Evolutionary conservation across 2,113 vertebrate genomes (phyloP).

Genomic region (Sceloporus tristichus): DNA sequence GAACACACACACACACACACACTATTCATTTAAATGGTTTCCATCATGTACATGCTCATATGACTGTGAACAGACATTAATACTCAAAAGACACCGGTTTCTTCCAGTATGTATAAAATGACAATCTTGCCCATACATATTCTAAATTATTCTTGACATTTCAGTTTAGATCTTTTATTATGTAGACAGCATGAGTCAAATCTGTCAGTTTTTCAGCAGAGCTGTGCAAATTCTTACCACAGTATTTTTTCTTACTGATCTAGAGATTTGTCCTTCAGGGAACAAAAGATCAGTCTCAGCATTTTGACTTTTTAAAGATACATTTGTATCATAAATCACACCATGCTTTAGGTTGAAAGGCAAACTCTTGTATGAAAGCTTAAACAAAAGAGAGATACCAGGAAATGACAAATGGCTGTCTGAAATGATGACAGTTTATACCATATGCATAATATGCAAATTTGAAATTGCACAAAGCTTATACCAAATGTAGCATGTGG

Average conservation of each 20-base stretch:
- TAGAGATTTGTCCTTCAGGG: slow-evolving; percentile 39
- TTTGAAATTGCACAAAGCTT: slow-evolving; percentile 34
- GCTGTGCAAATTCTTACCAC: slow-evolving; percentile 18
- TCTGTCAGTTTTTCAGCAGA: slow-evolving; percentile 19
- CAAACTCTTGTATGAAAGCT: slow-evolving; percentile 29
- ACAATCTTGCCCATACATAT: slow-evolving; percentile 28
- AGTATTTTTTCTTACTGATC: slow-evolving; percentile 27
- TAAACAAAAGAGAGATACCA: slow-evolving; percentile 28
- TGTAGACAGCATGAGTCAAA: slow-evolving; percentile 13
- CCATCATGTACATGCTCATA: not conserved
- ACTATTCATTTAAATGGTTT: not conserved
- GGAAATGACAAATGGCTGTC: slow-evolving; percentile 3
- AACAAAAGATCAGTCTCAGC: slow-evolving; percentile 35
- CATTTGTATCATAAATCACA: slow-evolving; percentile 46
- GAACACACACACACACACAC: too few species aligned
- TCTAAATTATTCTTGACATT: slow-evolving; percentile 50
- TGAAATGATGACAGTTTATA: not conserved
- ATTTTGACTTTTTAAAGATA: slow-evolving; percentile 38
- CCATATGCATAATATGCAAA: slow-evolving; percentile 13
- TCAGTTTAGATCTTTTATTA: slow-evolving; percentile 46
- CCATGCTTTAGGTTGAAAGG: slow-evolving; percentile 41
- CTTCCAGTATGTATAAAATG: slow-evolving; percentile 33
- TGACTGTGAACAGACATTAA: slow-evolving; percentile 2
- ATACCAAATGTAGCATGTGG: not conserved
- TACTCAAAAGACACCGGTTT: slow-evolving; percentile 6